Conservation (phyloP, 2,888 invertebrate species). For the Cylloceria caligata region DNA sequence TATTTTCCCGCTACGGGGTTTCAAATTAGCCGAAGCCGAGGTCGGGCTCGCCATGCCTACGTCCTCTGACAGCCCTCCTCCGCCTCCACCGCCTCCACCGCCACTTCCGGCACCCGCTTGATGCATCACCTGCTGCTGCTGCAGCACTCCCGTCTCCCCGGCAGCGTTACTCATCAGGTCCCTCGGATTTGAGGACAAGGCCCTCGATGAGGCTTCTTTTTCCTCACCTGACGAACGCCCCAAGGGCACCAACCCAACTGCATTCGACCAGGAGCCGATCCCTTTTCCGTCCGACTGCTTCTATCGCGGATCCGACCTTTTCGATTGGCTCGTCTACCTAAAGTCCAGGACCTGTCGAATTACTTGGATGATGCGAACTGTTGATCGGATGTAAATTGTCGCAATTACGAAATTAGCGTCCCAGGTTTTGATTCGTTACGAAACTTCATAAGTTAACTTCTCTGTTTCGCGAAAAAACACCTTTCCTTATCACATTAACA, state of each 20-base stretch:
- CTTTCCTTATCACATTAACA: constrained; percentile 49
- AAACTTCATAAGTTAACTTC: neutral
- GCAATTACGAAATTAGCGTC: neutral
- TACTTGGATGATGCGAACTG: neutral
- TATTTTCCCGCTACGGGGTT: constrained; percentile 86
- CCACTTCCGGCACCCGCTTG: constrained; percentile 57
- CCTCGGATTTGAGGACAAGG: constrained; percentile 63
- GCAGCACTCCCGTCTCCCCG: constrained; percentile 54
- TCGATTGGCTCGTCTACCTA: no score
- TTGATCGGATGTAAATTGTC: neutral
- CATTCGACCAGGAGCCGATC: constrained; percentile 47
- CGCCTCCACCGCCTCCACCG: constrained; percentile 63
- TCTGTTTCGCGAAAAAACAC: constrained; percentile 8
- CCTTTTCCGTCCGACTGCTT: neutral
- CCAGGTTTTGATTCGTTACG: neutral
- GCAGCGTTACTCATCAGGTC: constrained; percentile 57
- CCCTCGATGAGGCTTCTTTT: constrained; percentile 72
- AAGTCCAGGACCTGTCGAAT: neutral
- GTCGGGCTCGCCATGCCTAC: constrained; percentile 80
- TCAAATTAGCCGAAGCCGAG: constrained; percentile 81
- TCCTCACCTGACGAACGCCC: constrained; percentile 75
- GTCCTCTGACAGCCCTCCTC: constrained; percentile 75
- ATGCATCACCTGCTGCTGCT: constrained; percentile 63
- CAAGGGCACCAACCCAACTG: constrained; percentile 69
- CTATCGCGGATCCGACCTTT: neutral